Evolutionary conservation across 2,797 vertebrate genomes (phyloP), one percentile per base, ranked within the genome.

Genomic region (Micropoecilia bifurca): DNA sequence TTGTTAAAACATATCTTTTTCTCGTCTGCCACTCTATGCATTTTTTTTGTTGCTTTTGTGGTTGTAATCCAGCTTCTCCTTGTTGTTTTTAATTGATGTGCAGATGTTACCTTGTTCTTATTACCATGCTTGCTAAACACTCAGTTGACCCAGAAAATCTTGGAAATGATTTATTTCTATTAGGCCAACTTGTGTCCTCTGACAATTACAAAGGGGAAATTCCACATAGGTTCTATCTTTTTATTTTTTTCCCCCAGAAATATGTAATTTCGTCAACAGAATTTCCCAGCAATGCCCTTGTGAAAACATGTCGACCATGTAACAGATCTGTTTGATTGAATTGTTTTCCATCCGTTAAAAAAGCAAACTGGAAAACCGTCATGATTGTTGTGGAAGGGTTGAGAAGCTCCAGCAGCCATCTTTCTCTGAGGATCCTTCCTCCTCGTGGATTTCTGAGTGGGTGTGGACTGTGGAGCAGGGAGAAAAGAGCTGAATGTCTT

Each of bases 401-500:
- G 57, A 48, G 30, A 39, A 22, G 63, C 30, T 39, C 61, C 55
- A 63, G 9, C 2, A 0, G 73, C 36, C 63, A 69, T 43, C 25
- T 14, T 41, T 68, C 41, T 36, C 41, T 66, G 68, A 73, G 61
- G 78, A 79, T 69, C 61, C 76, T 77, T 80, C 78, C 76, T 39
- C 57, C 77, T 89, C 53, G 80, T 74, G 46, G 18, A 82, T 69
- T 46, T 76, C 71, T 85, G 82, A 86, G 91, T 87, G 85, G 91
- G 88, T 55, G 90, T 79, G 16, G 72, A 75, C 74, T 48, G 78
- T 78, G 81, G 63, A 78, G 47, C 66, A 81, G 83, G 81, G 83
- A 88, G 75, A 78, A 53, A 63, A 13, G 69, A 88, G 80, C 80
- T 86, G 78, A 90, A 84, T 90, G 86, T 83, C 82, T 80, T 89